Conservation (phyloP, 2,797 vertebrate genomes). For the Gobio occitaniae region DNA sequence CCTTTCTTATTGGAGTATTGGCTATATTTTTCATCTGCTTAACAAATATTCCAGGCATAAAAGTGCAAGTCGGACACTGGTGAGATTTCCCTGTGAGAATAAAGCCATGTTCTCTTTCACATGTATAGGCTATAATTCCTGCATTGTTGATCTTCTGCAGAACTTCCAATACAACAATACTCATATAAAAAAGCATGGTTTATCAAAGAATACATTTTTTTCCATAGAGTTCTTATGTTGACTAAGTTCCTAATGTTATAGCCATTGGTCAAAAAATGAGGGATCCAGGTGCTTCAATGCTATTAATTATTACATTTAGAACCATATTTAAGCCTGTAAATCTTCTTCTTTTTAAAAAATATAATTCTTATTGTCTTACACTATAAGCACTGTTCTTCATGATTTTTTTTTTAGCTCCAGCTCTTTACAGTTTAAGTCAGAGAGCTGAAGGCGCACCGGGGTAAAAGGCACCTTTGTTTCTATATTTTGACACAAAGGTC, state of each 20-base stretch:
- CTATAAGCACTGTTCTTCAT: not conserved
- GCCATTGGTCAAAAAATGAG: not conserved
- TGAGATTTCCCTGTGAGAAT: slow-evolving; percentile 87
- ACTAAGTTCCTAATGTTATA: too few relatives aligned
- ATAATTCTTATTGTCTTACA: not conserved
- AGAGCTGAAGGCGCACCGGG: not conserved
- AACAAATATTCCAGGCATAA: slow-evolving; percentile 87
- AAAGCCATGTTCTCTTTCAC: slow-evolving; percentile 86
- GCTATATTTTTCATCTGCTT: slow-evolving; percentile 85
- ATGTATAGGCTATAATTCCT: slow-evolving; percentile 83
- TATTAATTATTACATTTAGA: not conserved
- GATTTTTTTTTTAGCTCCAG: not conserved
- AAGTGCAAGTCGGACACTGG: slow-evolving; percentile 87
- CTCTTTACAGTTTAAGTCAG: not conserved
- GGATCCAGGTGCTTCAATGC: not conserved
- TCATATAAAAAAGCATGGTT: not conserved
- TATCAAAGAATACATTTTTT: not conserved
- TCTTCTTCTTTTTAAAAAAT: not conserved
- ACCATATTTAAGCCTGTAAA: not conserved
- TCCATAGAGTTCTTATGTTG: not conserved
- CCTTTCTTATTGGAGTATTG: slow-evolving; percentile 83
- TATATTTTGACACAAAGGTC: too few relatives aligned
- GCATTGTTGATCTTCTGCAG: not conserved
- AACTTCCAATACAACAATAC: not conserved
- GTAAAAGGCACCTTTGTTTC: too few relatives aligned